Evolutionary conservation across 2,797 vertebrate species (phyloP).

Genomic region (Hypotaenidia philippensis): DNA sequence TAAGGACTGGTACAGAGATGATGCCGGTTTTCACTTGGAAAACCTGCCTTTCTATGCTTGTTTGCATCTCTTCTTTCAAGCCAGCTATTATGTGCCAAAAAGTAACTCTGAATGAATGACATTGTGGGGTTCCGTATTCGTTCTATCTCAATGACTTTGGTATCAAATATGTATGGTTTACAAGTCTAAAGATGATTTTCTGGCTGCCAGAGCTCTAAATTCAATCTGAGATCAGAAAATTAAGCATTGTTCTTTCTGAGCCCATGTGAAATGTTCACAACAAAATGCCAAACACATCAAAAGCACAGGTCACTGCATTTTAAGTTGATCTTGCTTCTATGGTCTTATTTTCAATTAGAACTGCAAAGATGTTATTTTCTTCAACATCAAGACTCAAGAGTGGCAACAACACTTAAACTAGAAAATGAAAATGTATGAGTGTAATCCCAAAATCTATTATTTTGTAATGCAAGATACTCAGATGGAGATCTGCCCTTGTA

Average conservation of each 20-base stretch:
- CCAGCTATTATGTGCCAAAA: not conserved
- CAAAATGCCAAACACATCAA: not conserved
- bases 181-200: not conserved
- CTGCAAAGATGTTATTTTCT: not conserved
- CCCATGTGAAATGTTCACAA: not conserved
- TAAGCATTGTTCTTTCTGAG: not conserved
- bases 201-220: not conserved
- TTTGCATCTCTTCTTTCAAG: not conserved
- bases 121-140: not conserved
- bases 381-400: not conserved
- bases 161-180: not conserved
- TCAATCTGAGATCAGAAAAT: slow-evolving; percentile 2
- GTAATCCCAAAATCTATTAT: not conserved
- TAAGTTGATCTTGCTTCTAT: not conserved
- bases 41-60: not conserved
- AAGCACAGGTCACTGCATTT: not conserved
- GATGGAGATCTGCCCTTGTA: not conserved
- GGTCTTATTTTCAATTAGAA: not conserved
- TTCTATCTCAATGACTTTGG: not conserved
- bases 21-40: slow-evolving; percentile 5
- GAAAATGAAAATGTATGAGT: not conserved
- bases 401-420: not conserved
- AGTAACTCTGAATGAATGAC: not conserved
- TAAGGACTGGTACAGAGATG: not conserved
- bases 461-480: not conserved